Conservation (phyloP, 2,888 invertebrate species). For the Napeogenes inachia region DNA sequence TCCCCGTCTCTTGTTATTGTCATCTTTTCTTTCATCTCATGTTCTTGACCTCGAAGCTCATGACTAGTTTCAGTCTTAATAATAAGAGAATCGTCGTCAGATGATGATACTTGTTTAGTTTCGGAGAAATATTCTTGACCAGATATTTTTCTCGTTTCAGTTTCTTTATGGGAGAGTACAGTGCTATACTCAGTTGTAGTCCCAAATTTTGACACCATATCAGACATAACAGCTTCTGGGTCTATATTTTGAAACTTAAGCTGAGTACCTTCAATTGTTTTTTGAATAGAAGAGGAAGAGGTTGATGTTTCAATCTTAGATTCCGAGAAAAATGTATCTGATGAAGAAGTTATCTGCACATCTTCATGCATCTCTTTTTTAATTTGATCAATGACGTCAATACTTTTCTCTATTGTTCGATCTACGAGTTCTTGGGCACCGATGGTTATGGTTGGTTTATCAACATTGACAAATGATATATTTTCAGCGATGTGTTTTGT, state of each 20-base stretch:
- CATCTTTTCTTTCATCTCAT: constrained; percentile 70
- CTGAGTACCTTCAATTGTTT: constrained; percentile 56
- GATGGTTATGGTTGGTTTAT: constrained; percentile 73
- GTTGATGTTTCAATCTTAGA: constrained; percentile 65
- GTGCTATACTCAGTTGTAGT: constrained; percentile 56
- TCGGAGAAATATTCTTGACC: constrained; percentile 71
- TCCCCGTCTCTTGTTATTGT: constrained; percentile 65
- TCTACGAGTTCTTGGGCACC: constrained; percentile 77
- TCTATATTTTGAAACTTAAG: constrained; percentile 64
- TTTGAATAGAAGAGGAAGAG: constrained; percentile 67
- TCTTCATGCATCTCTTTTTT: constrained; percentile 70
- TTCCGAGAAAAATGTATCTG: constrained; percentile 63
- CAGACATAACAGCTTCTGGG: constrained; percentile 62
- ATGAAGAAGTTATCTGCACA: constrained; percentile 54
- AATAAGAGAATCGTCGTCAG: constrained; percentile 68
- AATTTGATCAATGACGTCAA: constrained; percentile 64
- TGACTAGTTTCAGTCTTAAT: constrained; percentile 71
- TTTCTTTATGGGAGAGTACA: constrained; percentile 73
- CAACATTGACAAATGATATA: constrained; percentile 67
- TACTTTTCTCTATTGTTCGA: constrained; percentile 66
- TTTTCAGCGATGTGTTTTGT: constrained; percentile 70
- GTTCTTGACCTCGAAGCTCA: constrained; percentile 70
- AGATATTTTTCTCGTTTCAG: constrained; percentile 69
- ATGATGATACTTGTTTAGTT: constrained; percentile 70
- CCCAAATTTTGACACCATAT: constrained; percentile 65